Conservation (phyloP, 2,888 invertebrate species). For the Caradrina kadenii region DNA sequence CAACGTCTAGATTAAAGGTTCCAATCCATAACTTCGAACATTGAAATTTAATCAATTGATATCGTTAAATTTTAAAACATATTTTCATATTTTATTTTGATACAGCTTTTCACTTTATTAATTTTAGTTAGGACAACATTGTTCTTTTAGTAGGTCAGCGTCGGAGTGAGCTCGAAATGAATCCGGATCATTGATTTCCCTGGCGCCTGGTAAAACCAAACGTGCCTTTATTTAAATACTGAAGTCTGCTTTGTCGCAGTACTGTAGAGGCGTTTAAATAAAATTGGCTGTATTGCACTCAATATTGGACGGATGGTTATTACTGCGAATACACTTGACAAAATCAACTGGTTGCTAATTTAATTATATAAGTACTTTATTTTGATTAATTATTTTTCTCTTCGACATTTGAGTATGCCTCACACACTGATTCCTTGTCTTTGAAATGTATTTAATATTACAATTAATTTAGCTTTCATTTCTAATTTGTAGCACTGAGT, state of each 20-base stretch:
- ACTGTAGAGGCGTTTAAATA: slow-evolving; percentile 42
- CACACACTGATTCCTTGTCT: no score
- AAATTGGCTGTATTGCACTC: slow-evolving; percentile 33
- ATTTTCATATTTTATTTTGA: slow-evolving; percentile 51
- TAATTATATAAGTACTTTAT: no score
- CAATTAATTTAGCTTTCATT: no score
- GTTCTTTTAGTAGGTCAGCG: slow-evolving; percentile 78
- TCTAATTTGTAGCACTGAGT: no score
- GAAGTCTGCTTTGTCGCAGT: slow-evolving; percentile 55
- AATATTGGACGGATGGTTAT: slow-evolving; percentile 22
- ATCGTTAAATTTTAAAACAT: slow-evolving; percentile 25
- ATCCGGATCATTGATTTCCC: slow-evolving; percentile 85
- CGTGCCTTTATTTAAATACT: slow-evolving; percentile 79
- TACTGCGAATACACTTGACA: slow-evolving; percentile 10
- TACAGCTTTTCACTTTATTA: slow-evolving; percentile 69
- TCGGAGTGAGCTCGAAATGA: slow-evolving; percentile 69
- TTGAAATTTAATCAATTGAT: slow-evolving; percentile 37
- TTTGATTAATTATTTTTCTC: no score
- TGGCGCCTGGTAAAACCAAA: slow-evolving; percentile 83
- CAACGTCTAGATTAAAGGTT: background rate
- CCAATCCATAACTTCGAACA: background rate
- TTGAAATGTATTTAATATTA: no score
- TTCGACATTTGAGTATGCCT: no score
- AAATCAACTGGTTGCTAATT: no score
- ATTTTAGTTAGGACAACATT: slow-evolving; percentile 73